These are phyloP conservation scores for Anabacerthia variegaticeps DNA, from an alignment of 2,797 vertebrate genomes.

Conservation along the genomic window DNA sequence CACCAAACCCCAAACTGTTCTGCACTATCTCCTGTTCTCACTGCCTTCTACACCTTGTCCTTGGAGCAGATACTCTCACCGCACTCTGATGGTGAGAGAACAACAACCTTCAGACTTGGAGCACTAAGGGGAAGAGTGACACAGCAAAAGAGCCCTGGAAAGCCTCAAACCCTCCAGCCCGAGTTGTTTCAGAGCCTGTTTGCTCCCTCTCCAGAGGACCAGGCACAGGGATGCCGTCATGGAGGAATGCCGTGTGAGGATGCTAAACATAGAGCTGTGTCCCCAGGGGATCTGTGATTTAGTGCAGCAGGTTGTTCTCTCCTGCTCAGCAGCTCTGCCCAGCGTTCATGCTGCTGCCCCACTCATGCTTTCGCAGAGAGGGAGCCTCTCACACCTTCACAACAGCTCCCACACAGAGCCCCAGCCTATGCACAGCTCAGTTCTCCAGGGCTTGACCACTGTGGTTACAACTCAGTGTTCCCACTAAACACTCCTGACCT, in stretches of 20 bases:
- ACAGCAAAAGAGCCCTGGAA: conserved; percentile 43
- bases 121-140: conserved; percentile 29
- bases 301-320: conserved; percentile 7
- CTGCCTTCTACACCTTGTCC: not conserved
- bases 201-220: conserved; percentile 8
- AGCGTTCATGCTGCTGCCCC: not conserved
- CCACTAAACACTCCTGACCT: not conserved
- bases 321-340: not conserved
- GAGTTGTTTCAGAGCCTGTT: not conserved
- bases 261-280: not conserved
- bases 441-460: not conserved
- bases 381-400: not conserved
- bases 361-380: not conserved
- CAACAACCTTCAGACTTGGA: not conserved
- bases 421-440: conserved; percentile 27
- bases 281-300: not conserved
- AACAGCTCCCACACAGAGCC: not conserved
- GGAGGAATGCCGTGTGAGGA: not conserved
- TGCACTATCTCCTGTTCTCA: not conserved
- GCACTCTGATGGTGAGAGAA: not conserved
- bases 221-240: not conserved
- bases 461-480: not conserved
- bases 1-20: conserved; percentile 1
- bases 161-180: not conserved
- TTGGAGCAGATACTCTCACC: not conserved